A percentile compares a stretch with the other conserved stretches of the same genome.
These are phyloP conservation scores for Trissoscelio sp. DNA, from an alignment of 2,888 invertebrate genomes.

Conservation along the genomic window DNA sequence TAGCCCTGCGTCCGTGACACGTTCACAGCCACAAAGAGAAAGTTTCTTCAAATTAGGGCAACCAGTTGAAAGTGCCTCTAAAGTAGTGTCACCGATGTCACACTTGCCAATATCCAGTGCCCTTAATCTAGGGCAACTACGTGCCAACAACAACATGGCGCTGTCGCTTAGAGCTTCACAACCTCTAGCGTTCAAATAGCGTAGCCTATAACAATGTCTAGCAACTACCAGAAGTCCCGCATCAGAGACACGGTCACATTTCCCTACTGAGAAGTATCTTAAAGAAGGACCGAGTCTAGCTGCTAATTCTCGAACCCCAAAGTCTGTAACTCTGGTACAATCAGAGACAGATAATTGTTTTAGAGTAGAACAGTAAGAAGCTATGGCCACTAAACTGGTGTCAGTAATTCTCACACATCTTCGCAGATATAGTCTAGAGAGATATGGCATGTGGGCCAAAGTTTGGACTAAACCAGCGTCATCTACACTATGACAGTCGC, in stretches of 20 bases:
- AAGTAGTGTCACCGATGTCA: conserved; percentile 95
- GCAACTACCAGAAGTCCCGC: conserved; percentile 95
- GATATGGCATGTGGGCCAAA: conserved; percentile 93
- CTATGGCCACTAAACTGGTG: conserved; percentile 95
- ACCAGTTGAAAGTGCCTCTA: conserved; percentile 93
- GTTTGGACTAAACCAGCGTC: conserved; percentile 93
- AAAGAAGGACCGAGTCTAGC: conserved; percentile 93
- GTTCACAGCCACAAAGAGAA: conserved; percentile 95
- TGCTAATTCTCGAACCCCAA: conserved; percentile 94
- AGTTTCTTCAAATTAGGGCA: conserved; percentile 96
- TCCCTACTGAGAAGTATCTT: conserved; percentile 96
- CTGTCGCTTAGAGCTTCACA: conserved; percentile 98
- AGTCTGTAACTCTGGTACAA: conserved; percentile 94
- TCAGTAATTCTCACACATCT: conserved; percentile 96
- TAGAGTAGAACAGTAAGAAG: conserved; percentile 93
- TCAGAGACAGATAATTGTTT: conserved; percentile 96
- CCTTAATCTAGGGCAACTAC: conserved; percentile 92
- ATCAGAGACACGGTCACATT: conserved; percentile 96
- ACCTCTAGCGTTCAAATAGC: conserved; percentile 95
- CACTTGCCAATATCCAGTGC: conserved; percentile 97
- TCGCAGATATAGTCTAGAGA: conserved; percentile 93
- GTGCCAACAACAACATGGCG: conserved; percentile 93
- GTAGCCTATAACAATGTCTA: conserved; percentile 93
- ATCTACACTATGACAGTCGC: conserved; percentile 93
- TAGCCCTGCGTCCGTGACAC: conserved; percentile 94